Evolutionary conservation across 2,113 vertebrate genomes (phyloP).

Genomic region (Furnarius figulus): DNA sequence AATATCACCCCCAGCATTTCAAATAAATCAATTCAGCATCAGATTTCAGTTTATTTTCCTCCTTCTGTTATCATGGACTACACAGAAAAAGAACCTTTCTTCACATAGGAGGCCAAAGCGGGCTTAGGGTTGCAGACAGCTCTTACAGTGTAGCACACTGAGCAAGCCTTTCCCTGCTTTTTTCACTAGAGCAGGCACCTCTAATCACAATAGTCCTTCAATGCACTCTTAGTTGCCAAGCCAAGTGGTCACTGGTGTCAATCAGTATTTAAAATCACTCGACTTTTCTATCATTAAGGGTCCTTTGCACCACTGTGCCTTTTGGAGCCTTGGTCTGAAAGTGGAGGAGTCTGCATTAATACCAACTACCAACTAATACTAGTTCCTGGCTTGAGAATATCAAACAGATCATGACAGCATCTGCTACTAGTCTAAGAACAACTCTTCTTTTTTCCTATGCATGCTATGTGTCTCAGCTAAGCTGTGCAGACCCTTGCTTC

Average conservation of each 20-base stretch:
- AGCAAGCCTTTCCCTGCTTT: neutral
- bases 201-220: neutral
- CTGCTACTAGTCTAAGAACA: neutral
- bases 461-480: neutral
- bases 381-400: neutral
- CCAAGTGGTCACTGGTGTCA: neutral
- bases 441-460: neutral
- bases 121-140: neutral
- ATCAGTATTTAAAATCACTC: neutral
- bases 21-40: neutral
- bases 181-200: neutral
- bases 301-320: neutral
- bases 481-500: neutral
- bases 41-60: neutral
- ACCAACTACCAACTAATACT: no score
- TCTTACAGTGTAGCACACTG: neutral
- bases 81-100: neutral
- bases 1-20: neutral
- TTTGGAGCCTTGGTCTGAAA: neutral
- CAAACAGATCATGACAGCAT: neutral
- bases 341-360: neutral
- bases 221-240: neutral
- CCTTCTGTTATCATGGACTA: neutral
- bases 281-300: neutral
- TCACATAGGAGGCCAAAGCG: accelerated